phyloP scores from a whole-genome alignment of 2,888 invertebrate species.

The Petrophora chlorosata region DNA sequence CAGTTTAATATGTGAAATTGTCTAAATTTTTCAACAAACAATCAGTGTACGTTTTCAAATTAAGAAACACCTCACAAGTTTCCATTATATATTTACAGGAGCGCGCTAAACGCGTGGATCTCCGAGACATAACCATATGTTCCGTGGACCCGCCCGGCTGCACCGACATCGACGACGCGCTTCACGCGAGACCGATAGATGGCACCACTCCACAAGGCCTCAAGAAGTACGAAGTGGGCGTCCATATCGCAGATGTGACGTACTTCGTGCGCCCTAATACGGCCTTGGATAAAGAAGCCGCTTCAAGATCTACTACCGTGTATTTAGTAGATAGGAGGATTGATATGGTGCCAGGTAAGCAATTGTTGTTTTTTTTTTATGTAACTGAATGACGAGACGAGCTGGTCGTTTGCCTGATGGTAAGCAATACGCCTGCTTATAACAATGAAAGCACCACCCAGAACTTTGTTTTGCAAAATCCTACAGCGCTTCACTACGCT shows the following conservation, averaged over 20 bases:
- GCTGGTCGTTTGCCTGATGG: no score
- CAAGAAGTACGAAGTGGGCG: slow-evolving; percentile 88
- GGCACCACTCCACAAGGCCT: slow-evolving; percentile 75
- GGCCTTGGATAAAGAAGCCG: slow-evolving; percentile 96
- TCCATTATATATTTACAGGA: slow-evolving; percentile 84
- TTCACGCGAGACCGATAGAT: slow-evolving; percentile 92
- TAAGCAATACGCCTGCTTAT: no score
- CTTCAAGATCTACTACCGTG: slow-evolving; percentile 97
- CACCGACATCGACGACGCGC: slow-evolving; percentile 99
- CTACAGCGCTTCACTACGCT: no score
- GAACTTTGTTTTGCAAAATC: no score
- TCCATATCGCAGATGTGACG: slow-evolving; percentile 99
- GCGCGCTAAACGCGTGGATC: slow-evolving; percentile 90
- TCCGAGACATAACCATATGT: slow-evolving; percentile 93
- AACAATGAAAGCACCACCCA: no score
- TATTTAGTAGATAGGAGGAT: slow-evolving; percentile 97
- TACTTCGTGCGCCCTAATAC: slow-evolving; percentile 97
- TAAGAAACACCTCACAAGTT: no score
- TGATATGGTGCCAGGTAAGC: slow-evolving; percentile 90
- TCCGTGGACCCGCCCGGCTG: slow-evolving; percentile 99
- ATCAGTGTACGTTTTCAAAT: no score
- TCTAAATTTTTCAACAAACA: no score
- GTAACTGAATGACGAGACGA: no score
- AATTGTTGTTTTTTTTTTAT: background rate
- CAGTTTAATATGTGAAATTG: no score